A percentile compares a stretch with the other conserved stretches of the same genome.
Evolutionary conservation across 2,888 invertebrate genomes (phyloP).

Genomic region (Pollenia griseotomentosa): DNA sequence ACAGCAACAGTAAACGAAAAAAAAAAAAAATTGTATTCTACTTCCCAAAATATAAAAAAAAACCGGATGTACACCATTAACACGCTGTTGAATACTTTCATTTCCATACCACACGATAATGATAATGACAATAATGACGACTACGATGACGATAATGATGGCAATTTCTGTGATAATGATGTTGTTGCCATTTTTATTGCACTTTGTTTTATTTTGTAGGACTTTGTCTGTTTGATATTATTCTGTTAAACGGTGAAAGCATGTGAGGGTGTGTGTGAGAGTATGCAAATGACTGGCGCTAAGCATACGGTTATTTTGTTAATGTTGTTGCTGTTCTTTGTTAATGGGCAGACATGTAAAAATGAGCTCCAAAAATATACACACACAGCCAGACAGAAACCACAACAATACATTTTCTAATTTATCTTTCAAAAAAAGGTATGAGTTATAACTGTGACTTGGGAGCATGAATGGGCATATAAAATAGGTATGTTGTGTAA

Average conservation of each 20-base stretch:
- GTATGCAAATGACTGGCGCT: constrained; percentile 55
- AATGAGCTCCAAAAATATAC: constrained; percentile 17
- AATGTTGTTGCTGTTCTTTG: constrained; percentile 9
- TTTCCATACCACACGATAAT: constrained; percentile 60
- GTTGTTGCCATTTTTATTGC: constrained; percentile 22
- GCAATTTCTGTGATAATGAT: constrained; percentile 26
- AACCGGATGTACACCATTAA: constrained; percentile 70
- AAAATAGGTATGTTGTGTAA: not conserved
- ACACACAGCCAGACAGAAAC: not conserved
- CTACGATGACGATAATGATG: constrained; percentile 23
- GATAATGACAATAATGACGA: constrained; percentile 22
- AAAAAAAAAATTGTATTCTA: constrained; percentile 33
- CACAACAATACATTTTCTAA: constrained; percentile 25
- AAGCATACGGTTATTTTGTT: constrained; percentile 38
- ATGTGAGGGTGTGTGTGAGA: not conserved
- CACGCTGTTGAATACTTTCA: constrained; percentile 72
- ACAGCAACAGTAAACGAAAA: not conserved
- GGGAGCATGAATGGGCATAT: constrained; percentile 22
- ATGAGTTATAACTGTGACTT: not conserved
- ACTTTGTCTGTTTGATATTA: constrained; percentile 1
- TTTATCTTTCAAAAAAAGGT: constrained; percentile 5
- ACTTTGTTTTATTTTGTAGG: not conserved
- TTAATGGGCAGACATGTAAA: constrained; percentile 41
- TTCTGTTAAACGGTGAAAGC: not conserved
- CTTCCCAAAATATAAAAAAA: constrained; percentile 49